Conservation (phyloP, 2,113 vertebrate species). For the Toxostoma redivivum region DNA sequence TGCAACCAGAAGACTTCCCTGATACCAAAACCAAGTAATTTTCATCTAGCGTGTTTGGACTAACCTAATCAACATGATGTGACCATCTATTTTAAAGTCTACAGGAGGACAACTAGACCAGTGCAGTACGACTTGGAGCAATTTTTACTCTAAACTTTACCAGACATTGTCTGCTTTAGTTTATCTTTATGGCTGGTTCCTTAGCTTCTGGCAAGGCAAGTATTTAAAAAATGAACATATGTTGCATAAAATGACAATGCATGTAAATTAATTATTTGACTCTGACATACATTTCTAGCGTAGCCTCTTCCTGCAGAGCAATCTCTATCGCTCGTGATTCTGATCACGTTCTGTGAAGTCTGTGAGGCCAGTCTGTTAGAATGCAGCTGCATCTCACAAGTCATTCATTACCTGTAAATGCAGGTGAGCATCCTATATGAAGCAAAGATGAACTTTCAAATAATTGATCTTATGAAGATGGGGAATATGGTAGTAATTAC, state of each 20-base stretch:
- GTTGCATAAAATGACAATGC: conserved; percentile 73
- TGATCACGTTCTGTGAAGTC: not conserved
- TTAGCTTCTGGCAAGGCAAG: conserved; percentile 71
- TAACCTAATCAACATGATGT: conserved; percentile 34
- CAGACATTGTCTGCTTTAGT: conserved; percentile 70
- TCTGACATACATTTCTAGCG: conserved; percentile 47
- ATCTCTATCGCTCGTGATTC: not conserved
- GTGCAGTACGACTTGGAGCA: conserved; percentile 25
- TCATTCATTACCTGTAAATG: not conserved
- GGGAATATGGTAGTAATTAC: not conserved
- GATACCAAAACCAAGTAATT: not conserved
- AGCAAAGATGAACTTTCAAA: not conserved
- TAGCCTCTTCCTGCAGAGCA: not conserved
- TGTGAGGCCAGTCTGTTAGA: not conserved
- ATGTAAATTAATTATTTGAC: conserved; percentile 67
- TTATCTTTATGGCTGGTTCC: conserved; percentile 64
- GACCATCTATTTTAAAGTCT: not conserved
- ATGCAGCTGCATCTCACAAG: not conserved
- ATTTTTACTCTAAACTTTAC: conserved; percentile 62
- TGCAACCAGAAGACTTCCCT: not conserved
- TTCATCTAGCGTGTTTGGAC: not conserved
- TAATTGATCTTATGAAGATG: not conserved
- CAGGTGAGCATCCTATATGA: not conserved
- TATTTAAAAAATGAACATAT: conserved; percentile 73
- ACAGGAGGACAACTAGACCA: conserved; percentile 11